Evolutionary conservation across 2,888 invertebrate species (phyloP).

Genomic region (Dynastes tityus): DNA sequence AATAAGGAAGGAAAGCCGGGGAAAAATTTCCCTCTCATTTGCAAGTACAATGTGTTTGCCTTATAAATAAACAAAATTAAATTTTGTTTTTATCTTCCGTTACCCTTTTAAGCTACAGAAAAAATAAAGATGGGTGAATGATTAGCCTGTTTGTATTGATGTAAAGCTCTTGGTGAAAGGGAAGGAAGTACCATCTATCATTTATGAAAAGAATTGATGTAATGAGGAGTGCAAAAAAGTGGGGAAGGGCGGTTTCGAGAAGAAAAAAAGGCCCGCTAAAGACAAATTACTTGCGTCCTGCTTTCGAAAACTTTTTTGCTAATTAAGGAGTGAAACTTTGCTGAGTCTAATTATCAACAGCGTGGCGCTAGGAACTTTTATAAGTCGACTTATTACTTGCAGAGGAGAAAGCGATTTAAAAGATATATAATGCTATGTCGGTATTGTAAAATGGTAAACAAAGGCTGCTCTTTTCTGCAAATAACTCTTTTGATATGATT

Average conservation of each 20-base stretch:
- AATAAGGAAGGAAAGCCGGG: slow-evolving; percentile 5
- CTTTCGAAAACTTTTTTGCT: not conserved
- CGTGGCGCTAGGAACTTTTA: not conserved
- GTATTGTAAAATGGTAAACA: too few species aligned
- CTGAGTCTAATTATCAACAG: not conserved
- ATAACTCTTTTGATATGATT: too few species aligned
- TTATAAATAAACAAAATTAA: slow-evolving; percentile 27
- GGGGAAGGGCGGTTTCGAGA: not conserved
- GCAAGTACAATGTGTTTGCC: slow-evolving; percentile 18
- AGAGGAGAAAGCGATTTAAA: not conserved
- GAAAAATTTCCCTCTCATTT: slow-evolving; percentile 15
- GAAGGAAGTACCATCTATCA: not conserved
- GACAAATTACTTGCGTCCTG: slow-evolving; percentile 9
- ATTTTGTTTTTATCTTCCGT: not conserved
- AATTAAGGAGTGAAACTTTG: not conserved
- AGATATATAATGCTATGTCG: not conserved
- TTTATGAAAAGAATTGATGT: not conserved
- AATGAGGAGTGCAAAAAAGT: not conserved
- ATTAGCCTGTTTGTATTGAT: not conserved
- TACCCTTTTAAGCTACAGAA: not conserved
- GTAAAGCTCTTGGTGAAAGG: not conserved
- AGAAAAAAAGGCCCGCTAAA: not conserved
- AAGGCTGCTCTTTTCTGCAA: too few species aligned
- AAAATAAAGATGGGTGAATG: not conserved
- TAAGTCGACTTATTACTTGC: slow-evolving; percentile 1